Conservation (phyloP, 2,113 vertebrate species). For the Hystrix cristata region DNA sequence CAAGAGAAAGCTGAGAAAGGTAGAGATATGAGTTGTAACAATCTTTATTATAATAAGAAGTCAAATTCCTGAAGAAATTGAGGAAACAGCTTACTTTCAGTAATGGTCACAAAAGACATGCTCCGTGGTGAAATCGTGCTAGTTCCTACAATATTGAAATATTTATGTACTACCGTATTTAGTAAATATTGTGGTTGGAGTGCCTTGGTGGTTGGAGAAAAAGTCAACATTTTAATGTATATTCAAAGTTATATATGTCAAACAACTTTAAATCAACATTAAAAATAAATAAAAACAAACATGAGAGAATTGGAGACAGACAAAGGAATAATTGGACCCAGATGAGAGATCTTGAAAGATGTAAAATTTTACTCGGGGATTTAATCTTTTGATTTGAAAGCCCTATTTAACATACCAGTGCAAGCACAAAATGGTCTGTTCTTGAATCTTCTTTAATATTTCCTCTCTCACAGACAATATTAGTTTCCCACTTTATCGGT, state of each 20-base stretch:
- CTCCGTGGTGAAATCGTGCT: not conserved
- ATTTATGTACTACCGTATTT: not conserved
- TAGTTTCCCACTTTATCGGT: not conserved
- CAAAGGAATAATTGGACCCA: constrained; percentile 6
- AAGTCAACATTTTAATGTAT: not conserved
- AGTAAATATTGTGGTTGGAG: not conserved
- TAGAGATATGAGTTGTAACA: not conserved
- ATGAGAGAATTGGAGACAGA: not conserved
- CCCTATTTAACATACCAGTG: not conserved
- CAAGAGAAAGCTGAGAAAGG: constrained; percentile 21
- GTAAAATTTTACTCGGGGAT: constrained; percentile 23
- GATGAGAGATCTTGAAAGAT: not conserved
- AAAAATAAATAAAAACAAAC: constrained; percentile 51
- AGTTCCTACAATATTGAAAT: not conserved
- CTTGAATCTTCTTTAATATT: not conserved
- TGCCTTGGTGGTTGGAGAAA: not conserved
- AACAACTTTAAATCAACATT: constrained; percentile 3
- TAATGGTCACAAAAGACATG: not conserved
- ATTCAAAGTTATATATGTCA: not conserved
- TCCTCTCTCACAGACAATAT: not conserved
- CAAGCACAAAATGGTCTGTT: not conserved
- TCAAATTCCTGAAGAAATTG: not conserved
- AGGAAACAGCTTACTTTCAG: not conserved
- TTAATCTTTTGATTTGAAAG: not conserved
- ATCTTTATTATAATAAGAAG: not conserved